These are phyloP conservation scores for Notolabrus celidotus DNA, from an alignment of 2,797 vertebrate genomes.

Conservation along the genomic window DNA sequence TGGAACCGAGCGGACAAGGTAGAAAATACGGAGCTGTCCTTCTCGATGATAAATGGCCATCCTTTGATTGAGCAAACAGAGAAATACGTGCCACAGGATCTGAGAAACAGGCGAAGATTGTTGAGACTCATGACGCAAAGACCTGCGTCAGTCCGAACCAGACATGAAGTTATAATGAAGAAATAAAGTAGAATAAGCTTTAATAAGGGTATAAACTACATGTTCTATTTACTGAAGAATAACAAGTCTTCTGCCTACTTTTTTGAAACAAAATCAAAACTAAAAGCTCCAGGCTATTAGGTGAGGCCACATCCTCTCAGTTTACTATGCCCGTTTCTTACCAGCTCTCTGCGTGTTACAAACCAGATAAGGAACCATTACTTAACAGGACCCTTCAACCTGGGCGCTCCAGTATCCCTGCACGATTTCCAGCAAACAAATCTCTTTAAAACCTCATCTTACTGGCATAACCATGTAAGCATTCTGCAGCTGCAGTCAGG, in stretches of 20 bases:
- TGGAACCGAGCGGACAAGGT: slow-evolving; percentile 96
- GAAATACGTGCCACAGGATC: slow-evolving; percentile 76
- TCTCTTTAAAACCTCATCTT: slow-evolving; percentile 22
- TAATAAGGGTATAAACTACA: too few species aligned
- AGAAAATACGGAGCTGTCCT: slow-evolving; percentile 98
- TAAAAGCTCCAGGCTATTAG: neutral
- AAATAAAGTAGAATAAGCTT: too few species aligned
- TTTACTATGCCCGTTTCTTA: slow-evolving; percentile 16
- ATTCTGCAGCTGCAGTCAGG: neutral
- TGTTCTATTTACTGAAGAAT: too few species aligned
- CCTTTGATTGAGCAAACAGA: slow-evolving; percentile 95
- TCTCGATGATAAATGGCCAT: slow-evolving; percentile 99
- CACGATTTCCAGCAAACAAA: slow-evolving; percentile 7
- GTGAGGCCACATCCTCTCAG: slow-evolving; percentile 29
- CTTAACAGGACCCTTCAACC: slow-evolving; percentile 3
- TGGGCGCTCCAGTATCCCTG: slow-evolving; percentile 13
- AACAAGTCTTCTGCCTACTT: too few species aligned
- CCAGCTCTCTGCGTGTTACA: slow-evolving; percentile 28
- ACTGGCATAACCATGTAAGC: slow-evolving; percentile 40
- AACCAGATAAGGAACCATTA: slow-evolving; percentile 47
- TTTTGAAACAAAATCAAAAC: too few species aligned
- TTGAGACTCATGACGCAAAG: slow-evolving; percentile 41
- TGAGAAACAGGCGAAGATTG: slow-evolving; percentile 67
- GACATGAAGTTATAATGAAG: slow-evolving; percentile 39
- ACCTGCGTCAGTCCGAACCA: slow-evolving; percentile 56